Conservation (phyloP, 1,140 invertebrate species). For the Stegodyphus mimosarum region DNA sequence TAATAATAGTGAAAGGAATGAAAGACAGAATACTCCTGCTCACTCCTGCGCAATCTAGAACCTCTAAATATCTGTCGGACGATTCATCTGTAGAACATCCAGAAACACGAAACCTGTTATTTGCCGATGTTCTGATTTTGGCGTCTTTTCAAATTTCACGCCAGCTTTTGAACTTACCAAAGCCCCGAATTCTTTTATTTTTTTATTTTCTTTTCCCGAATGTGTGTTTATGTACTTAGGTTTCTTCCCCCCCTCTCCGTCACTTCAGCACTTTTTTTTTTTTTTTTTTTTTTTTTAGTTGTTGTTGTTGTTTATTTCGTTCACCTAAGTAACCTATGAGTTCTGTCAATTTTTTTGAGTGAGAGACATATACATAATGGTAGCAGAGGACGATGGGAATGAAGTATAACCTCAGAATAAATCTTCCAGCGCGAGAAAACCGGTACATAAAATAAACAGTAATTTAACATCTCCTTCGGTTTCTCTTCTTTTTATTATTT, state of each 20-base stretch:
- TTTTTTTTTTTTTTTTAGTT: too few relatives aligned
- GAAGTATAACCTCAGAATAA: not conserved
- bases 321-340: too few relatives aligned
- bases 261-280: too few relatives aligned
- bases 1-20: too few relatives aligned
- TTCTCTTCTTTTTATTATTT: not conserved
- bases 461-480: constrained; percentile 9
- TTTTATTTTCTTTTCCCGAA: too few relatives aligned
- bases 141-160: not conserved
- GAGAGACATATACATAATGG: not conserved
- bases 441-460: constrained; percentile 6
- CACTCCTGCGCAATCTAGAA: not conserved
- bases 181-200: too few relatives aligned
- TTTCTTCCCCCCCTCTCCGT: too few relatives aligned
- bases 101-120: not conserved
- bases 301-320: too few relatives aligned
- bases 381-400: not conserved
- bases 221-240: too few relatives aligned
- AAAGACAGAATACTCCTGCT: too few relatives aligned
- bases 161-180: not conserved
- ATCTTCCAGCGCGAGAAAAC: not conserved
- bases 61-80: not conserved
- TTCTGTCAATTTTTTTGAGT: too few relatives aligned
- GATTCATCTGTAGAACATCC: too few relatives aligned
- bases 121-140: not conserved